A percentile compares a stretch with the other conserved stretches of the same genome.
Conservation (phyloP, 2,888 invertebrate genomes). For the Ophion obscuratus region DNA sequence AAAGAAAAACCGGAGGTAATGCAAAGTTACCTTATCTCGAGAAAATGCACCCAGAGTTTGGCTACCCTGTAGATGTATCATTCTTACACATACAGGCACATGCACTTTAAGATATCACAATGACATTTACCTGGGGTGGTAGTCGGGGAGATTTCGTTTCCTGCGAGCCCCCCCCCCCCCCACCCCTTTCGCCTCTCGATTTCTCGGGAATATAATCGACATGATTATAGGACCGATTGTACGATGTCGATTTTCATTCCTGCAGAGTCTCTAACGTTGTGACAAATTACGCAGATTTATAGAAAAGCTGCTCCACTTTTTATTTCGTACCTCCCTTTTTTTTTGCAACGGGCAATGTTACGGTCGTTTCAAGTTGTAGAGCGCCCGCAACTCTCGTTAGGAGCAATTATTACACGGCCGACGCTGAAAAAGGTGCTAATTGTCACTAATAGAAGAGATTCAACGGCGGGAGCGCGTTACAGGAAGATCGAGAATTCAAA, state of each 20-base stretch:
- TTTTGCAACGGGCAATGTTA: not conserved
- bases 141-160: slow-evolving; percentile 41
- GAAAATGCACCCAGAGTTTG: not conserved
- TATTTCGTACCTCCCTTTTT: not conserved
- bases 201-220: slow-evolving; percentile 1
- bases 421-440: slow-evolving; percentile 71
- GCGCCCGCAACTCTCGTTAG: slow-evolving; percentile 62
- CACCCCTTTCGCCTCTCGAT: not conserved
- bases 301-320: not conserved
- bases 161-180: not conserved
- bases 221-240: not conserved
- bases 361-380: not conserved
- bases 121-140: slow-evolving; percentile 14
- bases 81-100: not conserved
- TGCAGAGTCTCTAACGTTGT: not conserved
- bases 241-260: not conserved
- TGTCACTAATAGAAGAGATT: slow-evolving; percentile 56
- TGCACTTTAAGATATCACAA: slow-evolving; percentile 13
- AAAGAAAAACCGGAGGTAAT: not conserved
- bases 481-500: slow-evolving; percentile 27
- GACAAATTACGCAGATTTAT: not conserved
- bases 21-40: not conserved
- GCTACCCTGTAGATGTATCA: not conserved
- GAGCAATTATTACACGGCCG: slow-evolving; percentile 67
- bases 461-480: slow-evolving; percentile 4